Conservation (phyloP, 2,113 vertebrate species). For the Fulmarus glacialis region DNA sequence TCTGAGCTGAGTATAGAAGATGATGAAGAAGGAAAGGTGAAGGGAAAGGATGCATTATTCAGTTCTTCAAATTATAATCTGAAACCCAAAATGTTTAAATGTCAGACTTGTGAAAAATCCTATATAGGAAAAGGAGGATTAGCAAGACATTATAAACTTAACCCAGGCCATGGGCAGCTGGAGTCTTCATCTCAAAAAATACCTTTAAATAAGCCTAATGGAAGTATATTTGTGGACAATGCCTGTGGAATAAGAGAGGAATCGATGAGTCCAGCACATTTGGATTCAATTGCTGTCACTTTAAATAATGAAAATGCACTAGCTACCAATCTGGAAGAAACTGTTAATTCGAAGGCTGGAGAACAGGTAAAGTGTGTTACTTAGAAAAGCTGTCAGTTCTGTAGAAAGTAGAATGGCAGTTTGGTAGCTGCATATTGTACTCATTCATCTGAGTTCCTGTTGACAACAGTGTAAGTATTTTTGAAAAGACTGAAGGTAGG, state of each 20-base stretch:
- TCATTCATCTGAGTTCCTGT: neutral
- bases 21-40: conserved; percentile 78
- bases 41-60: conserved; percentile 48
- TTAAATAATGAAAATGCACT: neutral
- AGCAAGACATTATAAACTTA: conserved; percentile 90
- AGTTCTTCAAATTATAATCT: conserved; percentile 71
- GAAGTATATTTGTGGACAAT: neutral
- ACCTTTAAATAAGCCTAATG: conserved; percentile 19
- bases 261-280: neutral
- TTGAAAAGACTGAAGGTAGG: neutral
- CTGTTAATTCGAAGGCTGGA: neutral
- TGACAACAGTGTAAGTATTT: neutral
- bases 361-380: conserved; percentile 66
- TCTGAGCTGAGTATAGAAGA: conserved; percentile 92
- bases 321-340: neutral
- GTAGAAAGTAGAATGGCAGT: neutral
- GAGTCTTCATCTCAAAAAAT: conserved; percentile 37
- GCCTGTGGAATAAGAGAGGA: neutral
- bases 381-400: neutral
- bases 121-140: conserved; percentile 94
- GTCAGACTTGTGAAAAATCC: conserved; percentile 90
- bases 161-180: conserved; percentile 84
- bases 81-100: conserved; percentile 85
- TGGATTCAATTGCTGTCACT: neutral
- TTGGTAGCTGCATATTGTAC: neutral